Conservation (phyloP, 1,140 invertebrate species). For the Lethrus apterus region DNA sequence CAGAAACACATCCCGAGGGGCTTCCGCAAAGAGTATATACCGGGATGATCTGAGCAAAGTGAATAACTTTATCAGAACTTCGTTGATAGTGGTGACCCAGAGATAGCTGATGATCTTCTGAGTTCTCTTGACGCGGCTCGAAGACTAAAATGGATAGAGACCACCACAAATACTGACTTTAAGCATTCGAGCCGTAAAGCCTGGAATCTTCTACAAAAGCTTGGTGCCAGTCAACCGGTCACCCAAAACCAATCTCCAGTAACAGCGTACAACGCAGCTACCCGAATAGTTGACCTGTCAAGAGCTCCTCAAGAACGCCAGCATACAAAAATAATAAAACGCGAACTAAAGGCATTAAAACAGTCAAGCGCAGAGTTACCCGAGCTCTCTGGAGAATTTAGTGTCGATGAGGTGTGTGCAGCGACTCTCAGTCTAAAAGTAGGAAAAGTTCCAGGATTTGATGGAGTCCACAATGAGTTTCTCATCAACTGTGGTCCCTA, state of each 20-base stretch:
- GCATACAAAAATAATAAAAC: constrained; percentile 1
- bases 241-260: neutral
- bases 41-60: no score
- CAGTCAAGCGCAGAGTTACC: no score
- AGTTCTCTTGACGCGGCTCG: constrained; percentile 10
- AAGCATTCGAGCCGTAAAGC: constrained; percentile 16
- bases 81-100: no score
- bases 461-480: constrained; percentile 15
- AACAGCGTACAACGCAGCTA: constrained; percentile 5
- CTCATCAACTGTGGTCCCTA: constrained; percentile 9
- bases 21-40: no score
- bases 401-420: no score
- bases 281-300: constrained; percentile 4
- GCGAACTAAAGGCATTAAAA: constrained; percentile 5
- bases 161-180: constrained; percentile 11
- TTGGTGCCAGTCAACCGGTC: neutral
- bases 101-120: no score
- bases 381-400: no score
- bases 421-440: no score
- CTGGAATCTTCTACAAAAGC: constrained; percentile 12
- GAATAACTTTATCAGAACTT: no score
- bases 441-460: constrained; percentile 15
- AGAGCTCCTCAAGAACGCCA: constrained; percentile 8
- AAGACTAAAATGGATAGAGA: constrained; percentile 13
- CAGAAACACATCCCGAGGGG: no score